These are phyloP conservation scores for Chrosomus eos DNA, from an alignment of 2,797 vertebrate species.

Conservation along the genomic window DNA sequence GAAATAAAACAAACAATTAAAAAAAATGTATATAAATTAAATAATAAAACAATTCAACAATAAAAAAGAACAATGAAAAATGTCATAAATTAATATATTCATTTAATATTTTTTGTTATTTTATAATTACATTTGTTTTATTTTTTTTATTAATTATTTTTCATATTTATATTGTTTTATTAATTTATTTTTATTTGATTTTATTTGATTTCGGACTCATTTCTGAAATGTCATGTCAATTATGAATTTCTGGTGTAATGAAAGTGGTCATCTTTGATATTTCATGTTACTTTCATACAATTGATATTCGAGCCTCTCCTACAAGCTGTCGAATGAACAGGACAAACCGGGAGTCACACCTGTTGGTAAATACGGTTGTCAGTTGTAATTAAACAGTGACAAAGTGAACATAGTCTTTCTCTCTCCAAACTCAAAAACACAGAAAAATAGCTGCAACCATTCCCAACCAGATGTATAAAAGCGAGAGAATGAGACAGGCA, in stretches of 20 bases:
- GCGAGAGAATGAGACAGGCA: constrained; percentile 21
- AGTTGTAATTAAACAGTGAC: neutral
- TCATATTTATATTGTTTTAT: neutral
- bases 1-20: no score
- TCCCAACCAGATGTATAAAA: neutral
- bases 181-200: neutral
- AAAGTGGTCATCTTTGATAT: neutral
- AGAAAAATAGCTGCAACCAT: neutral
- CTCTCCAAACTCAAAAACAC: neutral
- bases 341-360: neutral
- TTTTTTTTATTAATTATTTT: neutral
- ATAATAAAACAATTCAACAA: no score
- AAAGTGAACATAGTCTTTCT: neutral
- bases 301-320: neutral
- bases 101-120: neutral
- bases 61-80: no score
- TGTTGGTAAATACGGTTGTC: neutral
- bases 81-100: no score
- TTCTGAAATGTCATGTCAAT: neutral
- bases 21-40: no score
- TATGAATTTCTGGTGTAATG: neutral
- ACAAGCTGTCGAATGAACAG: neutral
- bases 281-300: neutral
- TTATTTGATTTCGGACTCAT: neutral
- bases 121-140: neutral